Evolutionary conservation across 2,888 invertebrate genomes (phyloP), one percentile per base, ranked within the genome.

Genomic region (Dyspetes luteomarginatus): DNA sequence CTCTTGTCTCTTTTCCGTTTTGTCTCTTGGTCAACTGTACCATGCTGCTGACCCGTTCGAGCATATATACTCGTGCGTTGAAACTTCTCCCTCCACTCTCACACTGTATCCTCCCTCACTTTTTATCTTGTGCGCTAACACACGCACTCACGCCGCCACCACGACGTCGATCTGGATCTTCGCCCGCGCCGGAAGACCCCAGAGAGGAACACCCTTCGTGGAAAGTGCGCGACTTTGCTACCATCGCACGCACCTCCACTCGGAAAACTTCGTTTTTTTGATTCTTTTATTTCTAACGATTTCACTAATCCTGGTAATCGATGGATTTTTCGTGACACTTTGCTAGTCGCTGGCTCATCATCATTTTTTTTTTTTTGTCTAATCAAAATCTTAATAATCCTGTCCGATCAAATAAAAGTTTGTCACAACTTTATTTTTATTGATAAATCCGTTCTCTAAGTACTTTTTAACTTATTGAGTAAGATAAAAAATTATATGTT

Each of bases 41-140:
- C 88, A 87, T 87, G 86, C 86, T 87, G 87, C 87, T 86, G 85
- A 82, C 81, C 84, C 89, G 85, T 88, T 88, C 89, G 86, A 86
- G 89, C 89, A 91, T 91, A 91, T 91, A 91, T 91, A 91, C 91
- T 85, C 85, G 85, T 84, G 85, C 86, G 86, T n/a, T n/a, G n/a
- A n/a, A n/a, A n/a, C n/a, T n/a, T n/a, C 85, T 62, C 79, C 68
- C 77, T 77, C 84, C 83, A 85, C 84, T 82, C 86, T 82, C 85
- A 74, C 76, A 81, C 81, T 74, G 26, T 74, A 88, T 89, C 89
- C 89, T 90, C 89, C 89, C 89, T 90, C 88, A 85, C 88, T 87
- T 88, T n/a, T 87, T 87, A 86, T 87, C 87, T 84, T 77, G 48
- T 74, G 83, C 84, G 86, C 85, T 85, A 82, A 78, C 55, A 28